Base-by-base conservation (phyloP, 1,140 invertebrate genomes). In the Anastrepha obliqua region DNA sequence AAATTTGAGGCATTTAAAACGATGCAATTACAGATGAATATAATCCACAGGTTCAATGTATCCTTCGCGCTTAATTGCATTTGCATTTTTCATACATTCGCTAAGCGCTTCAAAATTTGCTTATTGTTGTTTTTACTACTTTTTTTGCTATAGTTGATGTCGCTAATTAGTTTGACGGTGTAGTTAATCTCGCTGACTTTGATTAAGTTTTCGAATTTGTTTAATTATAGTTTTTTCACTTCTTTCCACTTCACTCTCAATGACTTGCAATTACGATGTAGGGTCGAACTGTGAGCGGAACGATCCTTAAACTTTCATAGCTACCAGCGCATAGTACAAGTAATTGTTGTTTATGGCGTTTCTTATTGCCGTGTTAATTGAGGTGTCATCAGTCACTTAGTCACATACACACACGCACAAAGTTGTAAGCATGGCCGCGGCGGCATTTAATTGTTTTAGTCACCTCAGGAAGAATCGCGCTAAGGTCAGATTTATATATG, bases 11-110 rank as follows among this genome's bases (percentile, higher is more conserved):
- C 74, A 81, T 81, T 81, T 29, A 81, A 81, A 81, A 81, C 74
- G 74, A 81, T 55, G 74, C 74, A 81, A 81, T 81, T 81, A 81
- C 44, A 81, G 74, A 81, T 81, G 74, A 81, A 81, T 55, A 81
- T 81, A 55, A 81, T 81, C 74, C 74, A 81, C 47, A 81, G 47
- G 74, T 81, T 81, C 74, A 81, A 81, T 55, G 74, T 81, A 81
- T 81, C 74, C 74, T 81, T 81, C 20, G 74, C 74, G 74, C 47
- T 81, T 11, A 78, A 55, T 9, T 51, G 74, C 74, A 78, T 78
- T 81, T 81, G 74, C 74, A 81, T 81, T 81, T 81, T 81, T 81
- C 74, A 81, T 11, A 81, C 74, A 13, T n/a, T 55, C 74, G 9
- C 47, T 81, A n/a, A 55, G 47, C 47, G 47, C n/a, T 29, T 17